Conservation (phyloP, 2,888 invertebrate species). For the Agonopterix heracliana region DNA sequence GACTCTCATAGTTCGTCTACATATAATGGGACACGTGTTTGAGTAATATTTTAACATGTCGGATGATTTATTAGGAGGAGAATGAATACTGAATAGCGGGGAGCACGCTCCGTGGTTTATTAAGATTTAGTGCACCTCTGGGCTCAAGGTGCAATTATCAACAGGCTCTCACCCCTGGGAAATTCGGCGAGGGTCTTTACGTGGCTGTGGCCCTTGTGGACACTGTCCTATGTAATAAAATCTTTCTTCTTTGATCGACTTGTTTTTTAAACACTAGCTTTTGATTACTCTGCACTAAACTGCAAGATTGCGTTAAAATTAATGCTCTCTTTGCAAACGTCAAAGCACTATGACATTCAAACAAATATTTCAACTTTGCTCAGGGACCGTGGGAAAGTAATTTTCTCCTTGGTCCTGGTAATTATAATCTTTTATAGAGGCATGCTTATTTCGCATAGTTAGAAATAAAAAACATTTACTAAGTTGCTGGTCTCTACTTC, state of each 20-base stretch:
- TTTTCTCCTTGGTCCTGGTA: not conserved
- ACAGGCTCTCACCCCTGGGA: constrained; percentile 47
- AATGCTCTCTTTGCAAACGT: too few relatives aligned
- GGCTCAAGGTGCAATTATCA: constrained; percentile 53
- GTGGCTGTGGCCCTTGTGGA: constrained; percentile 31
- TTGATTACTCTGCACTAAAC: too few relatives aligned
- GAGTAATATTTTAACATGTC: constrained; percentile 21
- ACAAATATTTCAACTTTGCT: too few relatives aligned
- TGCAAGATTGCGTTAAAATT: too few relatives aligned
- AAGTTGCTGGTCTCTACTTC: too few relatives aligned
- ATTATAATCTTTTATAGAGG: not conserved
- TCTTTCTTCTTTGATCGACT: not conserved
- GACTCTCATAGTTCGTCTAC: too few relatives aligned
- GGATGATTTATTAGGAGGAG: constrained; percentile 37
- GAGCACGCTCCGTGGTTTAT: constrained; percentile 42
- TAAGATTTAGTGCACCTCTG: constrained; percentile 60
- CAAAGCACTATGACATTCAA: too few relatives aligned
- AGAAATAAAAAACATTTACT: too few relatives aligned
- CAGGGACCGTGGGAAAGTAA: constrained; percentile 6
- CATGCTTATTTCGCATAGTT: too few relatives aligned
- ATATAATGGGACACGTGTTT: constrained; percentile 1
- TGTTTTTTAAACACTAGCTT: too few relatives aligned
- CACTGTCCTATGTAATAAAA: constrained; percentile 27
- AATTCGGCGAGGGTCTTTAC: constrained; percentile 46
- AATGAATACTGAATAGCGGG: constrained; percentile 30